Evolutionary conservation across 2,113 vertebrate genomes (phyloP), one percentile per base, ranked within the genome.

Genomic region (Cyanoderma ruficeps): DNA sequence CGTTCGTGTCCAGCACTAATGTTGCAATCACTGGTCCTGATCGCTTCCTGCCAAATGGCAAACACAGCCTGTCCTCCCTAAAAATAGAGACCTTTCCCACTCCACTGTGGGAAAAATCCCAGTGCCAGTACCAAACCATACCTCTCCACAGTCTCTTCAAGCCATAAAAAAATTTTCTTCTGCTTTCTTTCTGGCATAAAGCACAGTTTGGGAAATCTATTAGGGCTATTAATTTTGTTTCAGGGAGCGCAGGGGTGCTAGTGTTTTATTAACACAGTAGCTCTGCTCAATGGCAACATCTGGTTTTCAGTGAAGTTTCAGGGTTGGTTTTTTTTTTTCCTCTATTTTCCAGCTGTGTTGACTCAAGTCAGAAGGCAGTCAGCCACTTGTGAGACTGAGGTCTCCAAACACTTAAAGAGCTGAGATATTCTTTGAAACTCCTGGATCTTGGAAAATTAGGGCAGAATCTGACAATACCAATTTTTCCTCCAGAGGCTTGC

Each of bases 321-420:
- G 24, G n/a, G 28, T 15, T 41, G 0, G 7, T 8, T 8, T 1
- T 8, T n/a, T n/a, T 95, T 89, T 82, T 96, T 91, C 63, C 39
- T 94, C 68, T 24, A 9, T 86, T 95, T 94, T 96, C 90, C 94
- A 96, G 93, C 94, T 97, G 92, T 95, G 87, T 90, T 96, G 91
- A 94, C 82, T 96, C 93, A 94, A 94, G 92, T 85, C 82, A 93
- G 74, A 77, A 85, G 60, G 87, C 91, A 87, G 85, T 83, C 85
- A 94, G 82, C 55, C 87, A 68, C 93, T 93, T 88, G 71, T 91
- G 82, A 94, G 82, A 76, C 42, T 49, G 42, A 94, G 83, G 90
- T 91, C 87, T 93, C 94, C 71, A 63, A 95, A 93, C 75, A 77
- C 46, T 94, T 97, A 86, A 88, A 80, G 68, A 93, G 55, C 85